These are phyloP conservation scores for Pseudotriccus pelzelni DNA, from an alignment of 2,797 vertebrate species.

Conservation along the genomic window DNA sequence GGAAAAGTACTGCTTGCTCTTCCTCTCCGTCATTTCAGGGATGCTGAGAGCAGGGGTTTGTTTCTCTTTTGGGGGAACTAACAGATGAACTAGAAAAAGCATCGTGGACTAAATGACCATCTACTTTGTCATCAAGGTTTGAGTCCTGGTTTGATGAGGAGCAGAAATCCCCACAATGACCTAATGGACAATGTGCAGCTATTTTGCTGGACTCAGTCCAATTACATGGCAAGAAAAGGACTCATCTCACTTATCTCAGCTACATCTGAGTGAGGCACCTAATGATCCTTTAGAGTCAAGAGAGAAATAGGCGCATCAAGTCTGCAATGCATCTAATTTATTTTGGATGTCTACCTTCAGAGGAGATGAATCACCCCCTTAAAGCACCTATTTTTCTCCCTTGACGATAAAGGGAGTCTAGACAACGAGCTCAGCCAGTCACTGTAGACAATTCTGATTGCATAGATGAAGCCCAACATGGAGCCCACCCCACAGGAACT, in stretches of 20 bases:
- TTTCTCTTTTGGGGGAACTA: neutral
- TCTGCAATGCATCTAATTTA: constrained; percentile 63
- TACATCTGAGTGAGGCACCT: constrained; percentile 43
- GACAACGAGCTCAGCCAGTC: constrained; percentile 43
- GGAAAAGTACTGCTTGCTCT: constrained; percentile 32
- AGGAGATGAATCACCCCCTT: constrained; percentile 61
- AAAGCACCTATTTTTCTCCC: constrained; percentile 58
- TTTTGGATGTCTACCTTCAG: constrained; percentile 60
- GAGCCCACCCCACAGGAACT: neutral
- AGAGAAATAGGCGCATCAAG: constrained; percentile 56
- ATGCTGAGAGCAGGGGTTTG: neutral
- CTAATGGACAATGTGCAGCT: neutral
- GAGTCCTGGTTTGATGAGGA: neutral
- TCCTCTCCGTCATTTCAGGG: neutral
- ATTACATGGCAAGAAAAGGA: neutral
- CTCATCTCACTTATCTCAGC: constrained; percentile 50
- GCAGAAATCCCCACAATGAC: constrained; percentile 13
- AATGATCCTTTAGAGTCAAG: constrained; percentile 60
- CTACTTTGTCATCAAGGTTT: neutral
- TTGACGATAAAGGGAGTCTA: constrained; percentile 45
- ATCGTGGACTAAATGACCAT: neutral
- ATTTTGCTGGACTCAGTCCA: constrained; percentile 14
- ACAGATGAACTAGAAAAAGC: neutral
- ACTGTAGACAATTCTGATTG: neutral
- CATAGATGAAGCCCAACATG: constrained; percentile 24